Base-by-base conservation (phyloP, 2,113 vertebrate species). In the Bombycilla garrulus region DNA sequence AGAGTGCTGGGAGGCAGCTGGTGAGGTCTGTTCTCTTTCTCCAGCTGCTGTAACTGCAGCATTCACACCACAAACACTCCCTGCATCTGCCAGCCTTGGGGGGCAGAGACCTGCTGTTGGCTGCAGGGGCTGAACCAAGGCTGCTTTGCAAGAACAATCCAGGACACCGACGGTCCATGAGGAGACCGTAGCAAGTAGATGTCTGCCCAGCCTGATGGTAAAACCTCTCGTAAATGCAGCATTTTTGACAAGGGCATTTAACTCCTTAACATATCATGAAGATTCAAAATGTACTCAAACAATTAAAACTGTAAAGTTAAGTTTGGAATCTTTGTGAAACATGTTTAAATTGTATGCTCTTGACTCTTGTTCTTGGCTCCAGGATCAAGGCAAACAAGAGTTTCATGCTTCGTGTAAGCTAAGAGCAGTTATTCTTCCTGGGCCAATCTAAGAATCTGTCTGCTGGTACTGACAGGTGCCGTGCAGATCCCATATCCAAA, bases 131-230 rank as follows among this genome's bases (percentile, higher is more conserved):
- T 48, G 61, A 64, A 72, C 14, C 33, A 17, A 57, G 56, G 29
- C 23, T 62, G 6, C 38, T 81, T 40, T 38, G n/a, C 58, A 70
- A 86, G 42, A 56, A 58, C 51, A 76, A 51, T 22, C 26, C 44
- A 40, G 47, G 45, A 33, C 0, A 5, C 31, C 81, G 45, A 29
- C 4, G 7, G 20, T 33, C 25, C n/a, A 7, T 23, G 31, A 88
- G 53, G 67, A 53, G 25, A 33, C n/a, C 24, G 19, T 2, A 76
- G 29, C 14, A 81, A 35, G 26, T 26, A 35, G 62, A 6, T 12
- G 9, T 31, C 51, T 51, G 26, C 4, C 0, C 0, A 0, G 45
- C 6, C 33, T 51, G 36, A 42, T 28, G 40, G 36, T 4, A 2
- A 89, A 64, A 54, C 5, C 33, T 50, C 42, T 70, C 70, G 60